Evolutionary conservation across 2,888 invertebrate species (phyloP).

Genomic region (Scaptomyza parva): DNA sequence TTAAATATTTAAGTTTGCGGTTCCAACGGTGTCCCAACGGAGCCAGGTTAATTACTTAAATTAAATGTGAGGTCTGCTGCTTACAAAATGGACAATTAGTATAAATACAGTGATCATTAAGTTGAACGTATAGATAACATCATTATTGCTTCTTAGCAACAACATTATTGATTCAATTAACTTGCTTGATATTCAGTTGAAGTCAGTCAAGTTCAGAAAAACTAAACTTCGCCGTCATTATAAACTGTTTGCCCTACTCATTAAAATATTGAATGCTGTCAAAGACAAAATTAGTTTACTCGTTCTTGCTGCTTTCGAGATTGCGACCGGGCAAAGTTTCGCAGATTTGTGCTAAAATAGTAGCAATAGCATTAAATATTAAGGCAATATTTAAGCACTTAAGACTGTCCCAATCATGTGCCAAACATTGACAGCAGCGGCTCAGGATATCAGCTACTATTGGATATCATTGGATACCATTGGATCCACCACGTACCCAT

Average conservation of each 20-base stretch:
- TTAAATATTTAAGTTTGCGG: slow-evolving; percentile 11
- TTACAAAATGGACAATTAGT: neutral
- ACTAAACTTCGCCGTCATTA: neutral
- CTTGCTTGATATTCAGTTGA: neutral
- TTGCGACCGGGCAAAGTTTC: neutral
- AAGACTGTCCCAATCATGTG: neutral
- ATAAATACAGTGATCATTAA: slow-evolving; percentile 7
- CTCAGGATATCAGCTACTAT: neutral
- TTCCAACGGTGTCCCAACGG: neutral
- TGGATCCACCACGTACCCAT: slow-evolving; percentile 2
- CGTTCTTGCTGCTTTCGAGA: neutral
- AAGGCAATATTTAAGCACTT: slow-evolving; percentile 19
- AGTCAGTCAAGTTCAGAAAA: neutral
- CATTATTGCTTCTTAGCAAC: neutral
- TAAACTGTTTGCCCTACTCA: neutral
- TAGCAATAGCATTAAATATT: slow-evolving; percentile 22
- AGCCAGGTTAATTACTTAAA: slow-evolving; percentile 10
- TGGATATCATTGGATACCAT: neutral
- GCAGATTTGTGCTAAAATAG: neutral
- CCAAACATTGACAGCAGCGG: neutral
- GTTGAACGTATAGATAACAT: neutral
- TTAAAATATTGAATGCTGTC: slow-evolving; percentile 8
- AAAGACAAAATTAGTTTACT: neutral
- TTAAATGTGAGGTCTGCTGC: slow-evolving; percentile 8
- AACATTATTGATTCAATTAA: neutral